Evolutionary conservation across 2,113 vertebrate species (phyloP), one percentile per base, ranked within the genome.

Genomic region (Archocentrus centrarchus): DNA sequence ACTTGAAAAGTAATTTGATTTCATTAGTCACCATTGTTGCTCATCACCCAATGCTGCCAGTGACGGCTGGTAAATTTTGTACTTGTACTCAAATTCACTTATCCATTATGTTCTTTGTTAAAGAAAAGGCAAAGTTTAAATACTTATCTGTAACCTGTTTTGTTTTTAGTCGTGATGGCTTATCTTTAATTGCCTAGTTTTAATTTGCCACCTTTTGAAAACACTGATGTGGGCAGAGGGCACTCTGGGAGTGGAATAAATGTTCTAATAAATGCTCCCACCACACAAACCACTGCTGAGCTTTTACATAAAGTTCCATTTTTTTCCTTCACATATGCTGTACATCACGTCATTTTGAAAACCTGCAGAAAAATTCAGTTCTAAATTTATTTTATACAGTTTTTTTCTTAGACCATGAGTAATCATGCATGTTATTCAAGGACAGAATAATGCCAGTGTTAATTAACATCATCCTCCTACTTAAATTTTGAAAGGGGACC

Each of bases 391-490:
- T 79, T 32, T 81, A 62, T 30, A 20, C 47, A 44, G 13, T 14
- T 15, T 83, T 77, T 79, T 64, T 70, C 55, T 78, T 47, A 59
- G 24, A 7, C 30, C 0, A 11, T 24, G 59, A 73, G 27, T 86
- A 70, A 86, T 80, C 37, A 59, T 20, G 75, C 58, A 39, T 60
- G 15, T 53, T 76, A 13, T 58, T 32, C 50, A 47, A 58, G 14
- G 68, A 75, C 13, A 55, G 18, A 62, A 79, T 82, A 75, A 83
- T 79, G 73, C n/a, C 27, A 41, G 32, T 11, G 14, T 77, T 83
- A 75, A 86, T 83, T 82, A 64, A 50, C 37, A 82, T 82, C 14
- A 76, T 81, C 75, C 75, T 76, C 60, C 63, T 58, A 55, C 39
- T 59, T 50, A 79, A 37, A 83, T 83, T 39, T 82, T 14, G 8